phyloP scores from a whole-genome alignment of 1,140 invertebrate species.

The Drosophila tsacasi region DNA sequence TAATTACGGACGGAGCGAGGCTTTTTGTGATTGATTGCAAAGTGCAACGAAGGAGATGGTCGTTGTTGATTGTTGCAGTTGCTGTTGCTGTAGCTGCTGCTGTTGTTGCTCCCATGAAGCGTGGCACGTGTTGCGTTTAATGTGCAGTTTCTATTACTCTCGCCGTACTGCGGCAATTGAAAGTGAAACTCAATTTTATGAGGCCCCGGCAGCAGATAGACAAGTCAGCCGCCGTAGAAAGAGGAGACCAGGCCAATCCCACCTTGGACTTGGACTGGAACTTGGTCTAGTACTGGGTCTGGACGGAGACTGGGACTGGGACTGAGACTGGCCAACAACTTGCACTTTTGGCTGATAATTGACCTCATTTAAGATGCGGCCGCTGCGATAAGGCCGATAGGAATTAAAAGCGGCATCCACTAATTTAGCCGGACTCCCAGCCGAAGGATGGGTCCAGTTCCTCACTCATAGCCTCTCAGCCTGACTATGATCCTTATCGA shows the following conservation, averaged over 20 bases:
- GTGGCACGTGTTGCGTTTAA: constrained; percentile 81
- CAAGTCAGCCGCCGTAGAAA: constrained; percentile 17
- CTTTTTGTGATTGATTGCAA: constrained; percentile 79
- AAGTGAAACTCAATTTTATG: constrained; percentile 80
- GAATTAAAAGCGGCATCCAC: constrained; percentile 83
- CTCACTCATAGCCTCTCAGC: constrained; percentile 18
- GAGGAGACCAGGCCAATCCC: constrained; percentile 30
- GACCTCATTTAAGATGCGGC: constrained; percentile 79
- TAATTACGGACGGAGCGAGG: constrained; percentile 67
- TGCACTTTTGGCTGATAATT: constrained; percentile 81
- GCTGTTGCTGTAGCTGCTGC: constrained; percentile 5
- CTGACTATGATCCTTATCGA: constrained; percentile 74
- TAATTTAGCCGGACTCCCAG: constrained; percentile 65
- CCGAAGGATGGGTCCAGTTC: constrained; percentile 26
- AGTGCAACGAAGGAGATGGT: constrained; percentile 63
- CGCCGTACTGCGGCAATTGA: constrained; percentile 62
- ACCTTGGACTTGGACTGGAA: constrained; percentile 17
- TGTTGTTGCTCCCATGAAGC: constrained; percentile 75
- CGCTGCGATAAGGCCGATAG: constrained; percentile 69
- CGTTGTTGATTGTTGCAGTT: constrained; percentile 29
- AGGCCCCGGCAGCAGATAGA: constrained; percentile 39
- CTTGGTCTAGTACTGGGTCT: constrained; percentile 18
- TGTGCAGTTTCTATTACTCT: constrained; percentile 84
- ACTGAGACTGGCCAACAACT: constrained; percentile 57
- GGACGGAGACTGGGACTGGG: constrained; percentile 14